Evolutionary conservation across 2,888 invertebrate species (phyloP).

Genomic region (Tortrix viridana): DNA sequence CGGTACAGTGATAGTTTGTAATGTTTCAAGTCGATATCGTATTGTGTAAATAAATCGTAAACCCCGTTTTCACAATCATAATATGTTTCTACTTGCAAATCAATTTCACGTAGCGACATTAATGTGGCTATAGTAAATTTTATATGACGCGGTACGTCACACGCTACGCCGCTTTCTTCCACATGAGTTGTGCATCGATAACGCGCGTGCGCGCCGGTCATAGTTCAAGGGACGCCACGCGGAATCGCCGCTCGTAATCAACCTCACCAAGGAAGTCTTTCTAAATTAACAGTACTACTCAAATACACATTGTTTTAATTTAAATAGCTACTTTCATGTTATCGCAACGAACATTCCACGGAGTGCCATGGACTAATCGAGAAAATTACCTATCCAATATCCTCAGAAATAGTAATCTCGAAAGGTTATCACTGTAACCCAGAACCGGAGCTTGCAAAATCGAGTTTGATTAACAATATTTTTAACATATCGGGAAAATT

Average conservation of each 20-base stretch:
- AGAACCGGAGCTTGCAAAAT: slow-evolving; percentile 43
- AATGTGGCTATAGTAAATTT: slow-evolving; percentile 83
- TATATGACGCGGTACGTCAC: slow-evolving; percentile 81
- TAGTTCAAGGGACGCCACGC: slow-evolving; percentile 50
- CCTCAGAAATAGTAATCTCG: slow-evolving; percentile 7
- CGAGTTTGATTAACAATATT: slow-evolving; percentile 55
- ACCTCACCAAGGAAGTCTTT: too few species aligned
- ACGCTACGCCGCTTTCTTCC: slow-evolving; percentile 68
- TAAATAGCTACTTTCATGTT: too few species aligned
- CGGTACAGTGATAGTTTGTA: slow-evolving; percentile 71
- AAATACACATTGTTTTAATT: too few species aligned
- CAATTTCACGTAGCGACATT: slow-evolving; percentile 84
- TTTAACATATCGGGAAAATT: slow-evolving; percentile 49
- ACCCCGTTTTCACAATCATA: slow-evolving; percentile 84
- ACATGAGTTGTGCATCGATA: slow-evolving; percentile 64
- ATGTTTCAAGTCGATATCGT: slow-evolving; percentile 74
- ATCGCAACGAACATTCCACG: too few species aligned
- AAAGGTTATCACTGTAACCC: slow-evolving; percentile 21
- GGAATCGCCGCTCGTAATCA: slow-evolving; percentile 4
- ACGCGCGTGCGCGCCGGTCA: slow-evolving; percentile 55
- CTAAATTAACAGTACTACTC: too few species aligned
- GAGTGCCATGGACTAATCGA: not conserved
- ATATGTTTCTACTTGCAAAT: slow-evolving; percentile 84
- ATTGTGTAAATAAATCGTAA: slow-evolving; percentile 84
- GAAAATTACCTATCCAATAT: slow-evolving; percentile 7